Conservation (phyloP, 2,888 invertebrate species). For the Mythimna impura region DNA sequence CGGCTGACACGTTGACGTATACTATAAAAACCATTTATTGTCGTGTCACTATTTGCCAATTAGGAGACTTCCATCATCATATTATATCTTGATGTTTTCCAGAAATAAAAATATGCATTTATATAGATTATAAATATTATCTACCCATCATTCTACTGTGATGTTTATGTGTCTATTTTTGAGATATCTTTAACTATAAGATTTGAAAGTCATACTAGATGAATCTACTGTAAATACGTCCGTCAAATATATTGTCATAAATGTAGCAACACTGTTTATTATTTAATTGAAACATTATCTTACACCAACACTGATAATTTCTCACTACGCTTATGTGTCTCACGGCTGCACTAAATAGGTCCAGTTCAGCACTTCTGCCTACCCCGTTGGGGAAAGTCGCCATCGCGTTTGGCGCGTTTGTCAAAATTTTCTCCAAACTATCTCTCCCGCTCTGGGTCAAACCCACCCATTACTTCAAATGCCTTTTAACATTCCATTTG, state of each 20-base stretch:
- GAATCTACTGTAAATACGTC: slow-evolving; percentile 37
- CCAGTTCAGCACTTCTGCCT: background rate
- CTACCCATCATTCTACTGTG: slow-evolving; percentile 39
- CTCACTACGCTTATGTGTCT: background rate
- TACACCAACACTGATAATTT: too few species aligned
- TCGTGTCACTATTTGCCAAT: slow-evolving; percentile 8
- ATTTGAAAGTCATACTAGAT: slow-evolving; percentile 34
- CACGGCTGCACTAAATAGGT: too few species aligned
- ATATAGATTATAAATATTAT: slow-evolving; percentile 14
- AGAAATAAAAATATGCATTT: slow-evolving; percentile 40
- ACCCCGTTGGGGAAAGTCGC: background rate
- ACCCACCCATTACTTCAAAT: too few species aligned
- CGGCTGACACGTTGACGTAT: background rate
- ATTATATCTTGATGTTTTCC: slow-evolving; percentile 8
- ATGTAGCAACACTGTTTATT: slow-evolving; percentile 27
- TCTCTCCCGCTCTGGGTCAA: too few species aligned
- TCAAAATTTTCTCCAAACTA: too few species aligned
- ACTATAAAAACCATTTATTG: background rate
- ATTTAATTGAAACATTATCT: slow-evolving; percentile 4
- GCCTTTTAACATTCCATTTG: too few species aligned
- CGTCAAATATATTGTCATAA: slow-evolving; percentile 43
- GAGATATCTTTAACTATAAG: slow-evolving; percentile 48
- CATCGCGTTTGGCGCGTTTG: too few species aligned
- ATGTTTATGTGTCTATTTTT: slow-evolving; percentile 48
- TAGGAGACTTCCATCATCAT: background rate